These are phyloP conservation scores for Leptopilina boulardi DNA, from an alignment of 1,140 invertebrate species.

Conservation along the genomic window DNA sequence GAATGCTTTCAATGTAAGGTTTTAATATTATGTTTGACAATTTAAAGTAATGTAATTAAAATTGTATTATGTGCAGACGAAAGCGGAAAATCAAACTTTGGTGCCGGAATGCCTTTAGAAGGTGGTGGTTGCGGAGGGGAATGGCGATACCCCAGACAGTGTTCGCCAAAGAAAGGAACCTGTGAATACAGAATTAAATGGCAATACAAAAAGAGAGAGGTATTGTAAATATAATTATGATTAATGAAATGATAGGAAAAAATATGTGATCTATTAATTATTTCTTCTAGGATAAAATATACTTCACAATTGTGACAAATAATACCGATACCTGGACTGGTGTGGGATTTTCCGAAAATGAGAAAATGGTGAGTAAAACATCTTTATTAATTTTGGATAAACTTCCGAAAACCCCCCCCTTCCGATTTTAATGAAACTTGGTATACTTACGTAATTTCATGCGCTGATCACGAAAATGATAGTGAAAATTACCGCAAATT, in stretches of 20 bases:
- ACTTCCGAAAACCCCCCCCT: too few relatives aligned
- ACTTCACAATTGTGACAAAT: constrained; percentile 90
- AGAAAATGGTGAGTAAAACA: constrained; percentile 83
- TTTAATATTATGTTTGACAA: constrained; percentile 22
- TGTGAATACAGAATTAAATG: constrained; percentile 92
- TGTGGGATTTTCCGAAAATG: constrained; percentile 92
- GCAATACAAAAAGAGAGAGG: constrained; percentile 84
- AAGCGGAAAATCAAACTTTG: constrained; percentile 64
- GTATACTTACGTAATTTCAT: too few relatives aligned
- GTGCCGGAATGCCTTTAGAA: constrained; percentile 54
- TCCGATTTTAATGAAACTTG: too few relatives aligned
- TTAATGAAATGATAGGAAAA: background rate
- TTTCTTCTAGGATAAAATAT: constrained; percentile 83
- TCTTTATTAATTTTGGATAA: background rate
- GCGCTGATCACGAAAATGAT: too few relatives aligned
- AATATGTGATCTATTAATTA: constrained; percentile 11
- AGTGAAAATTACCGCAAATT: too few relatives aligned
- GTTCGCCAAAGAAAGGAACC: constrained; percentile 80
- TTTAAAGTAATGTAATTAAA: constrained; percentile 43
- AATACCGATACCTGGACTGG: constrained; percentile 93
- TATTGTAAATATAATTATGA: constrained; percentile 38
- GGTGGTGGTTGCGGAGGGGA: constrained; percentile 82
- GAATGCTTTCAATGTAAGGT: constrained; percentile 26
- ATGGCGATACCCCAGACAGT: constrained; percentile 86
- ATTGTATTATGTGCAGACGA: constrained; percentile 64